Conservation (phyloP, 2,797 vertebrate species). For the Myiotriccus ornatus region DNA sequence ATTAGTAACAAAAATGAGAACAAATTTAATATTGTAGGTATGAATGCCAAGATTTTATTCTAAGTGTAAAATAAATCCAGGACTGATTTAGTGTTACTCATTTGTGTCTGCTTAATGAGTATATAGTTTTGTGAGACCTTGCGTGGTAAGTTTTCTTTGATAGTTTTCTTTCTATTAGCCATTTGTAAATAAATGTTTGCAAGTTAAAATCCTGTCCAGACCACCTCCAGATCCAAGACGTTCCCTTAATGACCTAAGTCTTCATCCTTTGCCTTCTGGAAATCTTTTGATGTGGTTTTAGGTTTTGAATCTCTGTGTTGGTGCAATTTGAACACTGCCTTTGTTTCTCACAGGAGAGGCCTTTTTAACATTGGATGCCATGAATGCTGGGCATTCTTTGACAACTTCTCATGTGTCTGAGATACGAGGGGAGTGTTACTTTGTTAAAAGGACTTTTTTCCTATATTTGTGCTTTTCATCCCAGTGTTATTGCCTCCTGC, state of each 20-base stretch:
- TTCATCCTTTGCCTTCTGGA: background rate
- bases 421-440: background rate
- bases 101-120: background rate
- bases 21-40: background rate
- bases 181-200: background rate
- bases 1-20: background rate
- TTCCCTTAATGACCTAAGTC: background rate
- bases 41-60: background rate
- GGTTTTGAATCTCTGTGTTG: background rate
- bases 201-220: background rate
- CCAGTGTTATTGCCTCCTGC: background rate
- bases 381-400: background rate
- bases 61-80: background rate
- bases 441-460: background rate
- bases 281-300: background rate
- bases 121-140: background rate
- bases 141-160: background rate
- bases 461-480: background rate
- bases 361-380: background rate
- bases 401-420: background rate
- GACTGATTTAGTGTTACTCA: background rate
- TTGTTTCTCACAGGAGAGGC: background rate
- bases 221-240: background rate
- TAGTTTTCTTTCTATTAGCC: background rate
- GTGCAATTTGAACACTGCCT: background rate